Percentiles rank a stretch among this genome's conserved stretches.
phyloP scores from a whole-genome alignment of 2,113 vertebrate genomes.

The Mystacornis crossleyi region DNA sequence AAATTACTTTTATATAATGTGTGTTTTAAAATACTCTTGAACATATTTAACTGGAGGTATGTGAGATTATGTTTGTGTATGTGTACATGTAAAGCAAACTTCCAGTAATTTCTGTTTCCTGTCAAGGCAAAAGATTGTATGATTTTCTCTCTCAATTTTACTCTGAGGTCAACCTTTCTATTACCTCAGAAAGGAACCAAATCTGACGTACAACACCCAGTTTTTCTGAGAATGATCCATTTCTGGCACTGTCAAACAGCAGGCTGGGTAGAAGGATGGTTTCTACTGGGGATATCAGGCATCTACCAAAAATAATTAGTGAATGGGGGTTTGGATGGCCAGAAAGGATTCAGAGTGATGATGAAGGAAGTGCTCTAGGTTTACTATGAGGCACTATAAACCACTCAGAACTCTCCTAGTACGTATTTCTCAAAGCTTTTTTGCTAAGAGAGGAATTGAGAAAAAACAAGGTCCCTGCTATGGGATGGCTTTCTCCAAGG shows the following conservation, averaged over 20 bases:
- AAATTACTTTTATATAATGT: background rate
- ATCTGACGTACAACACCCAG: background rate
- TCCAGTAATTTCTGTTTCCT: background rate
- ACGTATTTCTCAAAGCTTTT: background rate
- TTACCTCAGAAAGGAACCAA: background rate
- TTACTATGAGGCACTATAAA: background rate
- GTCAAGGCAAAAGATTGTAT: background rate
- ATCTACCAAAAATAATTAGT: background rate
- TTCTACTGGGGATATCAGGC: background rate
- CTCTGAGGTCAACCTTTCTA: background rate
- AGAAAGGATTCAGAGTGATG: background rate
- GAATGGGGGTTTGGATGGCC: background rate
- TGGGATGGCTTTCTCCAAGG: background rate
- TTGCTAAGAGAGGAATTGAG: background rate
- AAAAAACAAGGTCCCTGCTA: background rate
- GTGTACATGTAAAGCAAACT: background rate
- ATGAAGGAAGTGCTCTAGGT: background rate
- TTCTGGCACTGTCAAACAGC: background rate
- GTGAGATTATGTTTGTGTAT: background rate
- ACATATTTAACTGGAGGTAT: background rate
- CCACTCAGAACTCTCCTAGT: background rate
- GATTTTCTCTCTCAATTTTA: background rate
- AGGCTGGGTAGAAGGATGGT: background rate
- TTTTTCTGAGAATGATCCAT: background rate
- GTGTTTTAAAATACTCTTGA: background rate